phyloP scores from a whole-genome alignment of 2,113 vertebrate species.

The Chaenocephalus aceratus region DNA sequence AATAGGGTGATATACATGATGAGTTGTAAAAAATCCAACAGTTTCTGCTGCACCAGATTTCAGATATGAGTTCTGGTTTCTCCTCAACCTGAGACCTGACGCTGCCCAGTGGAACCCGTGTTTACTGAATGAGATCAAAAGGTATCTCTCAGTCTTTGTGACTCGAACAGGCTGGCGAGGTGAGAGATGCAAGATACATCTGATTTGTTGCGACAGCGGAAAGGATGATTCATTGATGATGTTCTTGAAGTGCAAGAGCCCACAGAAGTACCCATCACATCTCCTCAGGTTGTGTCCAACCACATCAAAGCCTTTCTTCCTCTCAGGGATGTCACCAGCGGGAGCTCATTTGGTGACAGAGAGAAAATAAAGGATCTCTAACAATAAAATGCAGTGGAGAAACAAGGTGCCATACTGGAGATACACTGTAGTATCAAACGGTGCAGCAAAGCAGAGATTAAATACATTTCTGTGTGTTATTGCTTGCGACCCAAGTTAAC shows the following conservation, averaged over 20 bases:
- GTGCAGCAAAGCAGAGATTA: conserved; percentile 6
- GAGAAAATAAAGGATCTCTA: conserved; percentile 27
- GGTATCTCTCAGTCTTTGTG: conserved; percentile 27
- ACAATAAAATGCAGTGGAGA: conserved; percentile 6
- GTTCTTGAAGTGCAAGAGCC: conserved; percentile 55
- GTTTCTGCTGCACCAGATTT: background rate
- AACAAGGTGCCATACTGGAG: conserved; percentile 13
- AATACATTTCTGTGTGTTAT: background rate
- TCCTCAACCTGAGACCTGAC: background rate
- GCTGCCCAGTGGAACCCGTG: conserved; percentile 13
- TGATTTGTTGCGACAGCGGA: conserved; percentile 57
- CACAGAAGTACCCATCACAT: conserved; percentile 41
- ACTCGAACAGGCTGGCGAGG: conserved; percentile 42
- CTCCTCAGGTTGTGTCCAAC: conserved; percentile 43
- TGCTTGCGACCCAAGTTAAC: background rate
- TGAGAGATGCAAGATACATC: conserved; percentile 47
- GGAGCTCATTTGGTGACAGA: conserved; percentile 48
- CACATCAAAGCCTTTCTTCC: conserved; percentile 58
- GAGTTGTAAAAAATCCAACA: background rate
- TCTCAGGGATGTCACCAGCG: conserved; percentile 33
- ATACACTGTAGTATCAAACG: conserved; percentile 3
- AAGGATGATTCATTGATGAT: conserved; percentile 58
- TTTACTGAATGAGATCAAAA: conserved; percentile 60
- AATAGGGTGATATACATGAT: background rate
- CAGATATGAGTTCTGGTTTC: conserved; percentile 4